Percentiles rank a stretch among this genome's conserved stretches.
Evolutionary conservation across 2,113 vertebrate genomes (phyloP).

Genomic region (Bungarus multicinctus): DNA sequence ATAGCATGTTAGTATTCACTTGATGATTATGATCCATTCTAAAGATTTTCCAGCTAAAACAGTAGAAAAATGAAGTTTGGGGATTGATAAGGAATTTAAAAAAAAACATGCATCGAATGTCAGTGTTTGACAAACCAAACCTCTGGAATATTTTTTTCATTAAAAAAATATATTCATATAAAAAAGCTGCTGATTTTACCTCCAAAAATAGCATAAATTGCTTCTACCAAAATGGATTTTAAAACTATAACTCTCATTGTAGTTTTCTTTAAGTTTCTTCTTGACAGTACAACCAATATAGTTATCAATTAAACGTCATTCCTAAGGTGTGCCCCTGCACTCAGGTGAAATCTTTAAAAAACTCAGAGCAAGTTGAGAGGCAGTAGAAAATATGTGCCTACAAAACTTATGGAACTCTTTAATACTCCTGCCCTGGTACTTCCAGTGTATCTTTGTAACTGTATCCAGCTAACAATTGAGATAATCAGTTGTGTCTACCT

Average conservation of each 20-base stretch:
- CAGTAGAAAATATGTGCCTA: background rate
- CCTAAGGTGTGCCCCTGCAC: background rate
- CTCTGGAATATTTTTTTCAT: background rate
- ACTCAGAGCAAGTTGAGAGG: background rate
- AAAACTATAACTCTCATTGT: background rate
- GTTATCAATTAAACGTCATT: background rate
- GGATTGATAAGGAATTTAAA: background rate
- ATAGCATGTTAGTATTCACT: background rate
- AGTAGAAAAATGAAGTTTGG: background rate
- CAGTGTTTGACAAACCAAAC: background rate
- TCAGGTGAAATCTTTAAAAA: background rate
- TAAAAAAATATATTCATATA: background rate
- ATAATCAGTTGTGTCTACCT: background rate
- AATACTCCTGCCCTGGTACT: background rate
- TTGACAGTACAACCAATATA: background rate
- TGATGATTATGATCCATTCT: background rate
- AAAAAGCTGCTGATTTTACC: background rate
- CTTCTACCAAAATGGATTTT: background rate
- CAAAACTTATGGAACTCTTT: background rate
- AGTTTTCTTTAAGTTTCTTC: background rate
- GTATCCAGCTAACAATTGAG: background rate
- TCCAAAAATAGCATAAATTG: background rate
- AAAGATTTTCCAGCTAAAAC: background rate
- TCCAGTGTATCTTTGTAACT: background rate
- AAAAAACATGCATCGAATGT: background rate